These are phyloP conservation scores for Sphenopsis melanotis DNA, from an alignment of 2,797 vertebrate genomes.

Conservation along the genomic window DNA sequence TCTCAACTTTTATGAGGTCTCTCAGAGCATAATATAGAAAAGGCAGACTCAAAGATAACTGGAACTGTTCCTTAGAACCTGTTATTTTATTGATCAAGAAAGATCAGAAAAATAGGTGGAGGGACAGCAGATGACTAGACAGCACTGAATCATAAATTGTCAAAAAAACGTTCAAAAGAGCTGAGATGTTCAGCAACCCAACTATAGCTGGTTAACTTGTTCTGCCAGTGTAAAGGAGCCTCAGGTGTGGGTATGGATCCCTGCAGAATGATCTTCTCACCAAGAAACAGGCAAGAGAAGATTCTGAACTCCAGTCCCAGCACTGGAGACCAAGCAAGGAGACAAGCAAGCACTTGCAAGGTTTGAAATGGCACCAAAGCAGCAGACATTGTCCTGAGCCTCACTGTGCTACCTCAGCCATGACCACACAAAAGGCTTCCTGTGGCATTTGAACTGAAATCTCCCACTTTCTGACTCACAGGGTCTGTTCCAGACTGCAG, in stretches of 20 bases:
- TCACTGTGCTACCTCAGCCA: neutral
- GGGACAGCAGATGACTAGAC: neutral
- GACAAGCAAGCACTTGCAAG: neutral
- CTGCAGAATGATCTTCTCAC: neutral
- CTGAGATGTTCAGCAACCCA: neutral
- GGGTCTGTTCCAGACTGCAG: neutral
- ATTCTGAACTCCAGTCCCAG: neutral
- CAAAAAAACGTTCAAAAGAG: neutral
- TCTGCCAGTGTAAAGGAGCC: neutral
- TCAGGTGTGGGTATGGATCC: neutral
- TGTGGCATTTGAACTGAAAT: neutral
- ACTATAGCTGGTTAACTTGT: neutral
- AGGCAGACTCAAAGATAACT: neutral
- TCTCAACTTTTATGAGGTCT: neutral
- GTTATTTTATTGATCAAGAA: slow-evolving; percentile 33
- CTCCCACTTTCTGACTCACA: neutral
- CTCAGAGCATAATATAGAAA: neutral
- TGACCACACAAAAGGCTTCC: neutral
- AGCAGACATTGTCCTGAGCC: neutral
- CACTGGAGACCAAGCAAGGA: neutral
- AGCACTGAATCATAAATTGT: neutral
- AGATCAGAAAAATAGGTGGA: slow-evolving; percentile 5
- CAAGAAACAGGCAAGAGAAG: neutral
- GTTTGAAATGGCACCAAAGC: neutral
- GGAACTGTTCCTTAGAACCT: slow-evolving; percentile 18